Evolutionary conservation across 2,113 vertebrate species (phyloP), one percentile per base, ranked within the genome.

Genomic region (Motacilla alba): DNA sequence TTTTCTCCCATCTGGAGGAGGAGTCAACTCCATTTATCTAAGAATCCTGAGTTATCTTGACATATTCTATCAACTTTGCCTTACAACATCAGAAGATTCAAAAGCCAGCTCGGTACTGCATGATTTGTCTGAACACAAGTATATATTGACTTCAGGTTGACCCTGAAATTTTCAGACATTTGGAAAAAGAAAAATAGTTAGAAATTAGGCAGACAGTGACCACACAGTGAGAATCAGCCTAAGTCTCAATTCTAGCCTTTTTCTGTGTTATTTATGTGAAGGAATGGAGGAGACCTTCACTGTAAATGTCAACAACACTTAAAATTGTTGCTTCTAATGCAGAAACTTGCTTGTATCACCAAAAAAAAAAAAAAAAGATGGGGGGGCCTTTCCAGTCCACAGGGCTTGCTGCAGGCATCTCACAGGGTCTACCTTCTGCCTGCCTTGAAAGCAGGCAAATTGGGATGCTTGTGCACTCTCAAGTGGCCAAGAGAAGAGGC

Each of bases 171-270:
- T 90, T 87, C 82, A 94, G 91, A 73, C 75, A 83, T 83, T 89
- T 85, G 55, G 59, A 77, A 95, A 91, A 94, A 83, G 59, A 76
- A 73, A 73, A 94, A 83, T 93, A 92, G 89, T 74, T 77, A 82
- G 74, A 95, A 95, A 95, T 67, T 18, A 85, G 47, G 82, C 27
- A 9, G 87, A 77, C 78, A 95, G 63, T 94, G 96, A 83, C 90
- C 94, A 94, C 95, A 95, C 94, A 95, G 70, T 83, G 67, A 96
- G 96, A 96, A 90, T 28, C 53, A 85, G 49, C 28, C 66, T 18
- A 58, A 69, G 67, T 30, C 63, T 74, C 72, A 76, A 33, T 90
- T 87, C 43, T 83, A 80, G 62, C 63, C 64, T 69, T 83, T 63
- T 79, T 62, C 91, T 91, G 63, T n/a, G 56, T 78, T 94, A 95